These are phyloP conservation scores for Drosophila persimilis DNA, from an alignment of 1,140 invertebrate species.

Conservation along the genomic window DNA sequence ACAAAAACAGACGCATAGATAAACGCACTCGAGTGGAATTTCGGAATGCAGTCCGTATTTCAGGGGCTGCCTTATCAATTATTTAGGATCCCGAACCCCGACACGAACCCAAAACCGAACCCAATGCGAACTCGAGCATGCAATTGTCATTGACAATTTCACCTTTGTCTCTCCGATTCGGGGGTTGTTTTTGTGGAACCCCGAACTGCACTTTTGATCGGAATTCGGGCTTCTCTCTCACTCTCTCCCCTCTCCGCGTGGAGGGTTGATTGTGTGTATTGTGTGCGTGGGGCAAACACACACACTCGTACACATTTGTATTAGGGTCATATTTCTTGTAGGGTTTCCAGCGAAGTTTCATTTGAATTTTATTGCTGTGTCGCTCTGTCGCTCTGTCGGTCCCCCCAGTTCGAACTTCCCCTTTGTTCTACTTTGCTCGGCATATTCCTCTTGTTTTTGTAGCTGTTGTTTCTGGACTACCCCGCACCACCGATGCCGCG, in stretches of 20 bases:
- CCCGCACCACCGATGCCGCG: constrained; percentile 38
- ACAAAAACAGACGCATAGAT: constrained; percentile 16
- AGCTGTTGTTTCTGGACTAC: constrained; percentile 23
- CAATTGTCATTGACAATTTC: constrained; percentile 35
- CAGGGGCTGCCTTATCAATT: constrained; percentile 19
- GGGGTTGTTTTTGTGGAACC: constrained; percentile 18
- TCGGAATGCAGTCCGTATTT: constrained; percentile 12
- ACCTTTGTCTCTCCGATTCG: constrained; percentile 24
- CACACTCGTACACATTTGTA: constrained; percentile 66
- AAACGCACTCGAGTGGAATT: constrained; percentile 31
- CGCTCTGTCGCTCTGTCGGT: constrained; percentile 19
- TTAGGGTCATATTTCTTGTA: constrained; percentile 83
- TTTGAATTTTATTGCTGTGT: constrained; percentile 74
- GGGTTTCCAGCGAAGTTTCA: constrained; percentile 81
- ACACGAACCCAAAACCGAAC: not conserved
- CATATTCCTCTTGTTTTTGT: constrained; percentile 7
- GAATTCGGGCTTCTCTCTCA: constrained; percentile 13
- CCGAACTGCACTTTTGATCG: constrained; percentile 22
- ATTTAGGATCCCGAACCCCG: constrained; percentile 9
- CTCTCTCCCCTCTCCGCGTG: constrained; percentile 6
- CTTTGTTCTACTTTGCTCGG: constrained; percentile 41
- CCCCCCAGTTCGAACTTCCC: constrained; percentile 46
- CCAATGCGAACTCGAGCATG: constrained; percentile 18
- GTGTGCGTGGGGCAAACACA: not conserved
- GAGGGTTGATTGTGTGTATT: constrained; percentile 23